Evolutionary conservation across 2,797 vertebrate genomes (phyloP).

Genomic region (Acrossocheilus wenchowensis): DNA sequence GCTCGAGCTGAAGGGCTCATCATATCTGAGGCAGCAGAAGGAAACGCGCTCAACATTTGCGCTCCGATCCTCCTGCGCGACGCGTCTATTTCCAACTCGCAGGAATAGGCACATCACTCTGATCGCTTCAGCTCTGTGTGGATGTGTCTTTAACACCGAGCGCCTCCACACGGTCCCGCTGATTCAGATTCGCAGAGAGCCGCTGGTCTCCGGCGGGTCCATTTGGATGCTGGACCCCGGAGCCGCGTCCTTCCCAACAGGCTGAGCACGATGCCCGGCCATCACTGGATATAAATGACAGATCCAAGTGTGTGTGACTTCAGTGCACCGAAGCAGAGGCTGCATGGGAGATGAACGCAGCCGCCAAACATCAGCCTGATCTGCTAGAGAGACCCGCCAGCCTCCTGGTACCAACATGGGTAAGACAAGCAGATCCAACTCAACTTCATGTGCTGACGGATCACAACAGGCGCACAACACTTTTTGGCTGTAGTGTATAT

Average conservation of each 20-base stretch:
- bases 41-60: slow-evolving; percentile 57
- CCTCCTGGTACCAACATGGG: slow-evolving; percentile 85
- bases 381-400: slow-evolving; percentile 84
- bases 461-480: background rate
- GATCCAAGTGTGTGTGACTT: slow-evolving; percentile 73
- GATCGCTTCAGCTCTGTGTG: background rate
- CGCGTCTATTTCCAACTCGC: slow-evolving; percentile 29
- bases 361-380: slow-evolving; percentile 81
- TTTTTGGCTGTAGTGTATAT: background rate
- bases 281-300: slow-evolving; percentile 71
- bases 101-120: slow-evolving; percentile 12
- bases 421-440: slow-evolving; percentile 71
- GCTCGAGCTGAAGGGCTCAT: slow-evolving; percentile 34
- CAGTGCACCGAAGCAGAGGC: slow-evolving; percentile 74
- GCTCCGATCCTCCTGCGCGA: slow-evolving; percentile 38
- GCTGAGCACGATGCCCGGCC: slow-evolving; percentile 46
- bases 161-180: background rate
- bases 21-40: slow-evolving; percentile 58
- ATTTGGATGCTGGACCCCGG: slow-evolving; percentile 35
- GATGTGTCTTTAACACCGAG: slow-evolving; percentile 16
- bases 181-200: background rate
- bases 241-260: slow-evolving; percentile 19
- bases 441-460: background rate
- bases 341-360: slow-evolving; percentile 88
- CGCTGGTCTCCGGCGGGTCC: slow-evolving; percentile 17